Evolutionary conservation across 1,140 invertebrate genomes (phyloP).

Genomic region (Pogonognathellus flavescens): DNA sequence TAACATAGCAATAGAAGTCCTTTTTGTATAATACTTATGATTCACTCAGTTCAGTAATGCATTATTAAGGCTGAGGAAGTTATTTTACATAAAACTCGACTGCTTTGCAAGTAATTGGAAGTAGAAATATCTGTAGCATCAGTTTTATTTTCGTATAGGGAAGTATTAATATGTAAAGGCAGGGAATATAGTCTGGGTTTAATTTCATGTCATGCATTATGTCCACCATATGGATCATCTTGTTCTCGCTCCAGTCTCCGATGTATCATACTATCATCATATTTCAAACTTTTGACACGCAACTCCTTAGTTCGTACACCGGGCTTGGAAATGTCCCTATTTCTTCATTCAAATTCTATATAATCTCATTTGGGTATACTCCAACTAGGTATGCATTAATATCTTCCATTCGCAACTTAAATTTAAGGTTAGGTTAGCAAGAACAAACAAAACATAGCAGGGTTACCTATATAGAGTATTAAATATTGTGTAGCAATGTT

Average conservation of each 20-base stretch:
- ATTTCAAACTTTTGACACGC: slow-evolving; percentile 46
- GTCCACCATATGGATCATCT: slow-evolving; percentile 36
- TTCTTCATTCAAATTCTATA: not conserved
- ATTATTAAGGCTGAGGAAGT: no score
- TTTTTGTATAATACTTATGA: no score
- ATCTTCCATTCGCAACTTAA: no score
- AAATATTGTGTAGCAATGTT: no score
- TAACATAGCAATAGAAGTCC: no score
- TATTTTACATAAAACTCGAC: no score
- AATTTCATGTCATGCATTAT: not conserved
- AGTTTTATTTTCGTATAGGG: not conserved
- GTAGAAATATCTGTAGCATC: not conserved
- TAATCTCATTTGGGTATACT: no score
- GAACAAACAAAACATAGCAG: no score
- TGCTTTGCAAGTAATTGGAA: not conserved
- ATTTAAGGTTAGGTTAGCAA: no score
- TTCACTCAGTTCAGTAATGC: no score
- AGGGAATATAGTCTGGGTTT: not conserved
- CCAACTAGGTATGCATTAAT: no score
- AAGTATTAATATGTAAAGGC: not conserved
- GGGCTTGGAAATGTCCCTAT: slow-evolving; percentile 8
- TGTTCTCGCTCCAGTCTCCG: not conserved
- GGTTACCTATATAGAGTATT: no score
- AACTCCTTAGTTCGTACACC: not conserved
- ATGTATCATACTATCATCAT: slow-evolving; percentile 23